Evolutionary conservation across 2,113 vertebrate genomes (phyloP).

Genomic region (Tursiops truncatus): DNA sequence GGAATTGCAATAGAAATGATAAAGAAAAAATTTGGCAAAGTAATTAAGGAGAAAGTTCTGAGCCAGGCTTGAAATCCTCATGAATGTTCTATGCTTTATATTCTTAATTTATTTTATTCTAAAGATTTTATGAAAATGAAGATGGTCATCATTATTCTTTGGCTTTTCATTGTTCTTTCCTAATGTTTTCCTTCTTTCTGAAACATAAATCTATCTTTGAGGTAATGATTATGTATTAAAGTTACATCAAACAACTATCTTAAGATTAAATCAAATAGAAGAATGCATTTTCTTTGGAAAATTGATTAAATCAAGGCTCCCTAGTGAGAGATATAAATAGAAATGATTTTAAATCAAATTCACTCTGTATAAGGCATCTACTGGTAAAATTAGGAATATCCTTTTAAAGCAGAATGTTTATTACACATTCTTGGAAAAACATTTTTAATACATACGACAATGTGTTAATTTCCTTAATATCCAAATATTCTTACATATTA

Average conservation of each 20-base stretch:
- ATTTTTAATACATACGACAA: constrained; percentile 27
- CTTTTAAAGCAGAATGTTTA: constrained; percentile 50
- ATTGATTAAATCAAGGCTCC: constrained; percentile 62
- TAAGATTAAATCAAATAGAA: constrained; percentile 65
- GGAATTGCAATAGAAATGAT: background rate
- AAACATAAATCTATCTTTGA: constrained; percentile 69
- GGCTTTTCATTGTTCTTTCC: constrained; percentile 55
- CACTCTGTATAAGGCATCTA: background rate
- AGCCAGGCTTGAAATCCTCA: background rate
- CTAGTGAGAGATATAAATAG: constrained; percentile 60
- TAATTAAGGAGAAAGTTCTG: background rate
- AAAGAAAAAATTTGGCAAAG: background rate
- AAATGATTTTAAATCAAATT: constrained; percentile 69
- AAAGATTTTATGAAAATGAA: constrained; percentile 44
- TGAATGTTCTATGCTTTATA: background rate
- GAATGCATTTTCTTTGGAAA: constrained; percentile 56
- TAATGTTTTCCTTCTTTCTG: constrained; percentile 57
- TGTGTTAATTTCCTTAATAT: constrained; percentile 29
- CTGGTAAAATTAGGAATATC: constrained; percentile 41
- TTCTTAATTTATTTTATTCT: constrained; percentile 38
- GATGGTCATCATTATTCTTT: constrained; percentile 42
- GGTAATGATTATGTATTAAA: constrained; percentile 60
- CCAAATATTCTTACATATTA: constrained; percentile 6
- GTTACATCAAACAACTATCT: constrained; percentile 65
- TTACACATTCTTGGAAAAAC: constrained; percentile 36